Evolutionary conservation across 2,888 invertebrate genomes (phyloP).

Genomic region (Drosophila meridionalis): DNA sequence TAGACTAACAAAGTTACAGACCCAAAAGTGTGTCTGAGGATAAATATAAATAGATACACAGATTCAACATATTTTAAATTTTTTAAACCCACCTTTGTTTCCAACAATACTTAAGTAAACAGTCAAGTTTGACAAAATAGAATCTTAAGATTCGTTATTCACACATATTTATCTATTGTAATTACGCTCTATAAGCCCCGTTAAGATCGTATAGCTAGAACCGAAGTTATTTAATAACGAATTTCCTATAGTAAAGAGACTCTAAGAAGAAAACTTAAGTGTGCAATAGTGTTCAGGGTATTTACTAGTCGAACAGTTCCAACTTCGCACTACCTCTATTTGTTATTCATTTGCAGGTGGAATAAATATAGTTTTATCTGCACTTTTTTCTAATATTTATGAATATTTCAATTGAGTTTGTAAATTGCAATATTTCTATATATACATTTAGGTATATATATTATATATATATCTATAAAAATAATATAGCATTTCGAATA

Average conservation of each 20-base stretch:
- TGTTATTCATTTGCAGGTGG: background rate
- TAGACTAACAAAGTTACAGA: too few species aligned
- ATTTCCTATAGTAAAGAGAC: background rate
- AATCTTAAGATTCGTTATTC: too few species aligned
- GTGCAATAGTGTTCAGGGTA: background rate
- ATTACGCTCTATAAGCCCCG: too few species aligned
- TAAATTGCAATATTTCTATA: constrained; percentile 38
- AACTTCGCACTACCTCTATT: background rate
- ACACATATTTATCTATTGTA: too few species aligned
- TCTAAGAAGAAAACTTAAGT: background rate
- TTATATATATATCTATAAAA: background rate
- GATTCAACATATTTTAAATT: too few species aligned
- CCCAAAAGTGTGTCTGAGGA: too few species aligned
- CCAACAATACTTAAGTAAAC: too few species aligned
- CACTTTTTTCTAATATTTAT: background rate
- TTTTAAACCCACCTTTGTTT: too few species aligned
- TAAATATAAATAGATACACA: too few species aligned
- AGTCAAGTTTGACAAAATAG: too few species aligned
- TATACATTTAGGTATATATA: background rate
- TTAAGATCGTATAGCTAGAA: background rate
- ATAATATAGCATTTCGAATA: constrained; percentile 50
- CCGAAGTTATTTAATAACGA: background rate
- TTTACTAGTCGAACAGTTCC: background rate
- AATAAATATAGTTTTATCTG: background rate
- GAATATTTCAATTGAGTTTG: background rate